A percentile compares a stretch with the other conserved stretches of the same genome.
These are phyloP conservation scores for Panorpa germanica DNA, from an alignment of 2,888 invertebrate genomes.

Conservation along the genomic window DNA sequence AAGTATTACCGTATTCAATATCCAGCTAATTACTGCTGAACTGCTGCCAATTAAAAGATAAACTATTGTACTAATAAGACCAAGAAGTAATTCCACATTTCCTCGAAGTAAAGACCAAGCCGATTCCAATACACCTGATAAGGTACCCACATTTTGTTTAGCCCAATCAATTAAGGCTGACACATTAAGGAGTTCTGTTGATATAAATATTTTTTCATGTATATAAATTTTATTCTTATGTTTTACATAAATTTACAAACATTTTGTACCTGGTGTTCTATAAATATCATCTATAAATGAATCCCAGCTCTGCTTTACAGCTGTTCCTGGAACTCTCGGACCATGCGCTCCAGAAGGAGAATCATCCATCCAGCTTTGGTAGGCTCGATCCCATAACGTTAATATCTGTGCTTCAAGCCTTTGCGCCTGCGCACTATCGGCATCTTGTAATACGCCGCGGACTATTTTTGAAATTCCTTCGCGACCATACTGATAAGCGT, in stretches of 20 bases:
- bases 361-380: constrained; percentile 78
- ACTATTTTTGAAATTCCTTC: constrained; percentile 80
- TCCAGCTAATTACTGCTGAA: constrained; percentile 74
- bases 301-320: constrained; percentile 55
- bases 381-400: constrained; percentile 84
- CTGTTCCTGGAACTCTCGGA: constrained; percentile 53
- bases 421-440: constrained; percentile 60
- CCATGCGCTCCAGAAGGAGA: constrained; percentile 33
- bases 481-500: constrained; percentile 83
- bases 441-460: constrained; percentile 57
- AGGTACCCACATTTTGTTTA: constrained; percentile 76
- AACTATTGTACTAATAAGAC: constrained; percentile 69
- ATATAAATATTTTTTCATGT: no score
- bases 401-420: constrained; percentile 75
- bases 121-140: constrained; percentile 71
- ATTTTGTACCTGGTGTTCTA: constrained; percentile 46
- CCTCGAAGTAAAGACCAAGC: constrained; percentile 83
- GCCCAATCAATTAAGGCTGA: constrained; percentile 59
- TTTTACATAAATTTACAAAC: constrained; percentile 8
- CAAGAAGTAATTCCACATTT: constrained; percentile 71
- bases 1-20: constrained; percentile 54
- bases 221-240: no score
- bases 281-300: constrained; percentile 49
- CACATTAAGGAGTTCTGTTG: constrained; percentile 22
- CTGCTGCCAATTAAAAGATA: constrained; percentile 78